Base-by-base conservation (phyloP, 2,797 vertebrate species). In the Micromesistius poutassou region DNA sequence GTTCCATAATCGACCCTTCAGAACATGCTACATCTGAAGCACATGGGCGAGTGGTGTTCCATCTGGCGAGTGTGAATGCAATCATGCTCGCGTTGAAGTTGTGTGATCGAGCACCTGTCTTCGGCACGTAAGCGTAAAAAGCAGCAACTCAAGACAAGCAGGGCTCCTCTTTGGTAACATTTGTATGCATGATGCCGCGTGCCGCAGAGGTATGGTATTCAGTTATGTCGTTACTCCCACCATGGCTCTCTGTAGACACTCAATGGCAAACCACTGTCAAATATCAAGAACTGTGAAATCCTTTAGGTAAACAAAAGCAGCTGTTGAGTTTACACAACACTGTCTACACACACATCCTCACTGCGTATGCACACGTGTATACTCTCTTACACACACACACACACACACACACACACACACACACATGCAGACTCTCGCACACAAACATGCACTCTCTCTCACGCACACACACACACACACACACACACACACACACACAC, bases 281-380 rank as follows among this genome's bases (percentile, higher is more conserved):
- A 89, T 86, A 88, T 87, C 84, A 82, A 84, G 82, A 86, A 87
- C 88, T 90, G 85, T 89, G 84, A 91, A 94, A 92, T 92, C 89
- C 87, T 78, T 89, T 79, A 89, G 90, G 88, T 91, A 92, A 91
- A 86, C 81, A 88, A 85, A 88, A 79, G 82, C 86, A 84, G 84
- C 83, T 90, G 88, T 87, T 86, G 86, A 90, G 90, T 93, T 93
- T 91, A 90, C 88, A 91, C 90, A 85, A 89, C 22, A 9, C 62
- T 25, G 6, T n/a, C 0, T 2, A 28, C 62, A 62, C 55, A n/a
- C 36, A 38, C 36, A 10, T 38, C 36, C 9, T 9, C 16, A 22
- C 55, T 22, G 46, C 6, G 25, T 5, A 28, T 9, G 25, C 62
- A 68, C 62, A 68, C 10, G 3, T 13, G 7, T 25, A 68, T 9